phyloP scores from a whole-genome alignment of 2,113 vertebrate genomes.

The Psittacula cyanocephala region DNA sequence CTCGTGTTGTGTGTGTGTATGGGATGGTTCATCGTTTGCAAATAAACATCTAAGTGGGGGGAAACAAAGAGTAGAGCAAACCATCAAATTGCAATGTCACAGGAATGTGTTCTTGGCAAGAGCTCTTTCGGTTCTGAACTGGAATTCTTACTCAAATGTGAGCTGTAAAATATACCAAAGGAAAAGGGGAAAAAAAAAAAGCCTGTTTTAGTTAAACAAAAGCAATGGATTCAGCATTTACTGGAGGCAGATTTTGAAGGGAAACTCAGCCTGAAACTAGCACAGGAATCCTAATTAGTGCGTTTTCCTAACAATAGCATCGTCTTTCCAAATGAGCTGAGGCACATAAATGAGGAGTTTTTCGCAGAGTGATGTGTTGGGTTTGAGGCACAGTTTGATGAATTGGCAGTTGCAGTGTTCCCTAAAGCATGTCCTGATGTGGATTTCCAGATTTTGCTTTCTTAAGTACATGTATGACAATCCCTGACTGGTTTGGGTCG shows the following conservation, averaged over 20 bases:
- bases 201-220: conserved; percentile 59
- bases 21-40: conserved; percentile 32
- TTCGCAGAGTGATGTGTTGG: not conserved
- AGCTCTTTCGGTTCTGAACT: not conserved
- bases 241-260: conserved; percentile 40
- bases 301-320: conserved; percentile 30
- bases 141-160: not conserved
- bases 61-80: conserved; percentile 18
- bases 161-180: conserved; percentile 31
- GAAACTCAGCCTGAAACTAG: conserved; percentile 31
- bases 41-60: conserved; percentile 10
- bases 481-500: not conserved
- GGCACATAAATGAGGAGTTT: not conserved
- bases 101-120: conserved; percentile 49
- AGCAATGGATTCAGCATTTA: conserved; percentile 34
- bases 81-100: conserved; percentile 45
- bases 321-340: not conserved
- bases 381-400: not conserved
- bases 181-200: not conserved
- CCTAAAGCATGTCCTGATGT: not conserved
- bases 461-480: not conserved
- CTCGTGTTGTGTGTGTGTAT: not conserved
- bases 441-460: not conserved
- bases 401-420: not conserved
- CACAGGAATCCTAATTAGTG: conserved; percentile 45